Percentiles rank a stretch among this genome's conserved stretches.
These are phyloP conservation scores for Hucho hucho DNA, from an alignment of 2,113 vertebrate genomes.

Conservation along the genomic window DNA sequence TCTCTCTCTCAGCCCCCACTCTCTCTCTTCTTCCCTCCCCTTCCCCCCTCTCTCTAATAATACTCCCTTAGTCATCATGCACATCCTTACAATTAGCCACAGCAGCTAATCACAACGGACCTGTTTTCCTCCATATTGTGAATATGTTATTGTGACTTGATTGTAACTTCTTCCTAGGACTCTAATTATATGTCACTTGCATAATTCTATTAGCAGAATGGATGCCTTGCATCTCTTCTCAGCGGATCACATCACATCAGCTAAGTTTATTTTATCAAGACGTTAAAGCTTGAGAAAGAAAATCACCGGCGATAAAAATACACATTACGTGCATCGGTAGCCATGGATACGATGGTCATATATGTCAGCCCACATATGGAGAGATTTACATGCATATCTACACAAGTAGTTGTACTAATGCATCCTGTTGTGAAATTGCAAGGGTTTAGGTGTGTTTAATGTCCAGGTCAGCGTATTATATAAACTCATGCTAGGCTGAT, in stretches of 20 bases:
- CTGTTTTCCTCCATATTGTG: background rate
- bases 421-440: background rate
- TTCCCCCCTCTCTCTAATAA: too few relatives aligned
- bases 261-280: background rate
- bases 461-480: background rate
- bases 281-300: conserved; percentile 2
- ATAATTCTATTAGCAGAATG: background rate
- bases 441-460: conserved; percentile 1
- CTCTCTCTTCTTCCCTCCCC: too few relatives aligned
- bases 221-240: too few relatives aligned
- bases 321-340: conserved; percentile 39
- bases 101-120: background rate
- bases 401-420: background rate
- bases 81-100: background rate
- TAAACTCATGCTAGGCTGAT: background rate
- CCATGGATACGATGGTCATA: conserved; percentile 39
- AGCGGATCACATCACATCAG: background rate
- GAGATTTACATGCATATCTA: background rate
- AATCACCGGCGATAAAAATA: conserved; percentile 26
- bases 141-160: background rate
- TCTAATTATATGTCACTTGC: background rate
- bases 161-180: background rate
- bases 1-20: too few relatives aligned
- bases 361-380: background rate
- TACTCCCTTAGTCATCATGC: background rate